Conservation (phyloP, 2,113 vertebrate genomes). For the Istiophorus platypterus region DNA sequence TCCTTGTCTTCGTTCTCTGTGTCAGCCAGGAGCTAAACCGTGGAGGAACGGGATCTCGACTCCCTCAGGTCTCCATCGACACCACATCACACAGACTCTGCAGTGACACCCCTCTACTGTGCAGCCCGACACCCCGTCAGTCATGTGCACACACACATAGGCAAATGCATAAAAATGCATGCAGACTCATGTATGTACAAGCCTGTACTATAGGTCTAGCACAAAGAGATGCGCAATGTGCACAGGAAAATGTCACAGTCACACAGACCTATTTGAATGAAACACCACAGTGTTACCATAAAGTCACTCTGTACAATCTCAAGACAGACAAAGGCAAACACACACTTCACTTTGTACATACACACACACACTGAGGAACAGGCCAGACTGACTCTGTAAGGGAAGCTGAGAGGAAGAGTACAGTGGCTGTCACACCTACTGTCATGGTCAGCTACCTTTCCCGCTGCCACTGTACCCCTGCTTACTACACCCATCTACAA, state of each 20-base stretch:
- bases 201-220: background rate
- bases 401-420: constrained; percentile 44
- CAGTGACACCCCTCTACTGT: constrained; percentile 40
- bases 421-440: constrained; percentile 61
- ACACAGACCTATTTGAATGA: constrained; percentile 3
- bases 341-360: constrained; percentile 6
- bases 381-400: constrained; percentile 24
- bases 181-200: background rate
- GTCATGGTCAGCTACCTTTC: constrained; percentile 66
- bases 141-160: constrained; percentile 16
- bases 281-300: constrained; percentile 6
- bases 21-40: constrained; percentile 52
- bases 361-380: constrained; percentile 12
- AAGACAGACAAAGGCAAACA: constrained; percentile 43
- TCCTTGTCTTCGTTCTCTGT: background rate
- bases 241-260: background rate
- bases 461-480: constrained; percentile 28
- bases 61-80: constrained; percentile 48
- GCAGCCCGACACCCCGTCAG: constrained; percentile 43
- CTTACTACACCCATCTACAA: constrained; percentile 65
- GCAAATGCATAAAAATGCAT: background rate
- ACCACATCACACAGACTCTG: constrained; percentile 46
- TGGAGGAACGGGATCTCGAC: constrained; percentile 26
- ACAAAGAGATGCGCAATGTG: background rate
- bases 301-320: constrained; percentile 11